Evolutionary conservation across 2,797 vertebrate species (phyloP).

Genomic region (Austrolebias charrua): DNA sequence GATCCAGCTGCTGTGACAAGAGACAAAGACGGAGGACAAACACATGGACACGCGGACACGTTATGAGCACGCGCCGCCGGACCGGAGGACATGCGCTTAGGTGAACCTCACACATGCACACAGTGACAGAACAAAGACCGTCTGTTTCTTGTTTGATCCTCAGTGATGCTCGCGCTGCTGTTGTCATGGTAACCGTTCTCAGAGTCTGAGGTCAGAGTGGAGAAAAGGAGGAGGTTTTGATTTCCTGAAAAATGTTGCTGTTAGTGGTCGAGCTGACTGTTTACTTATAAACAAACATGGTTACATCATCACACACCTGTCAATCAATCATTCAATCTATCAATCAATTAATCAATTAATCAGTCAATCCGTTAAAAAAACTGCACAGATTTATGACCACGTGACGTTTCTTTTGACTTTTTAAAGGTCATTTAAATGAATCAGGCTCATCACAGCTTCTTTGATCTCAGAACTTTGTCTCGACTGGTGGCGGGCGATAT

Average conservation of each 20-base stretch:
- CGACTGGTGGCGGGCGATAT: too few species aligned
- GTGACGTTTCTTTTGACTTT: neutral
- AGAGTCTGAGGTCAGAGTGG: constrained; percentile 44
- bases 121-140: constrained; percentile 38
- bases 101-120: constrained; percentile 29
- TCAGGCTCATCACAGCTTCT: too few species aligned
- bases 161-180: constrained; percentile 43
- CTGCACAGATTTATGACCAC: neutral
- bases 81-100: constrained; percentile 34
- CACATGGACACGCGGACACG: neutral
- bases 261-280: neutral
- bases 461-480: too few species aligned
- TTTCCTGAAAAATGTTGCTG: neutral
- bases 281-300: constrained; percentile 3
- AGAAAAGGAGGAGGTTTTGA: neutral
- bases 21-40: constrained; percentile 5
- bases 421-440: too few species aligned
- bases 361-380: neutral
- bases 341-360: neutral
- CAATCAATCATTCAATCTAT: constrained; percentile 1
- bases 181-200: constrained; percentile 59
- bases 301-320: neutral
- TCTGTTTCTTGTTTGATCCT: constrained; percentile 9
- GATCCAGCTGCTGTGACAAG: neutral
- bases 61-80: constrained; percentile 28